Conservation (phyloP, 2,113 vertebrate species). For the Cyprinodon variegatus region DNA sequence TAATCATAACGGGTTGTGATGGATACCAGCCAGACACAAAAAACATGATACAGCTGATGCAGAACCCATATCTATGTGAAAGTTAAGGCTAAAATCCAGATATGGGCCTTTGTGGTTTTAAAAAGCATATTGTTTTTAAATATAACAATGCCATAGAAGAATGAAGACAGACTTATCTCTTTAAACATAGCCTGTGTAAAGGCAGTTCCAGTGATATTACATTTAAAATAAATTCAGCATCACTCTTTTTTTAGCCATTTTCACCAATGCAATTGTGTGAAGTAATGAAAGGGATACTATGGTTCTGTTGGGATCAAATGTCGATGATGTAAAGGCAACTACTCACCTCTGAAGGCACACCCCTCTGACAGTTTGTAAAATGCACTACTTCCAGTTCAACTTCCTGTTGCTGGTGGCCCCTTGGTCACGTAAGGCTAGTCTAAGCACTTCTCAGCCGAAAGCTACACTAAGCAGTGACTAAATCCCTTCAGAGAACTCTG, state of each 20-base stretch:
- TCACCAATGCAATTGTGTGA: not conserved
- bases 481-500: too few relatives aligned
- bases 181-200: not conserved
- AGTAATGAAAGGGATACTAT: too few relatives aligned
- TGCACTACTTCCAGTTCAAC: too few relatives aligned
- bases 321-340: too few relatives aligned
- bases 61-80: constrained; percentile 16
- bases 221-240: not conserved
- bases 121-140: not conserved
- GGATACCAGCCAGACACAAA: constrained; percentile 31
- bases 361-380: too few relatives aligned
- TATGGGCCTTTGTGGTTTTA: constrained; percentile 14
- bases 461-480: too few relatives aligned
- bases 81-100: constrained; percentile 57
- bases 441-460: too few relatives aligned
- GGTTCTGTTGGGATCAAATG: too few relatives aligned
- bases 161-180: not conserved
- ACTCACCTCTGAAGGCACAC: too few relatives aligned
- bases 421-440: too few relatives aligned
- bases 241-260: not conserved
- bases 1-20: constrained; percentile 49
- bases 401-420: too few relatives aligned
- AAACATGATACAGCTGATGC: constrained; percentile 50
- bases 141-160: not conserved
- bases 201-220: not conserved